Base-by-base conservation (phyloP, 2,113 vertebrate genomes). In the Sinocyclocheilus grahami region DNA sequence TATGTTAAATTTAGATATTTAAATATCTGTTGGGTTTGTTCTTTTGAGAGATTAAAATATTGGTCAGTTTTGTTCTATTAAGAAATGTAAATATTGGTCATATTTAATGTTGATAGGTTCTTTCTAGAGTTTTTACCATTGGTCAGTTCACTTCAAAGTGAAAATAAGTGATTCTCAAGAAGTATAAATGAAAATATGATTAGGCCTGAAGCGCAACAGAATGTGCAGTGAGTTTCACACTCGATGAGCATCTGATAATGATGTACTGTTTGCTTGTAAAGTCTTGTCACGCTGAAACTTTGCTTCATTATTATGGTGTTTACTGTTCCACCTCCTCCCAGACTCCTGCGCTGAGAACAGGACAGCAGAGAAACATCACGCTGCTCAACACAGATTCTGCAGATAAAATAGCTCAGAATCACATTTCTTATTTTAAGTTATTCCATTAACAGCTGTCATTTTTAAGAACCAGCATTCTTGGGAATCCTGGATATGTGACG, bases 261-360 rank as follows among this genome's bases (percentile, higher is more conserved):
- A 69, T 20, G 30, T 20, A 37, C 9, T 16, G 6, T 69, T 69
- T 69, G 6, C 16, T 33, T 33, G 18, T 69, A 9, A 33, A 14
- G 6, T 69, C 65, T 33, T 33, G 65, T 69, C 65, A 33, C 27
- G 9, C 30, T 20, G 65, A 69, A 69, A 18, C 7, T 18, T 1
- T 37, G 33, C 95, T 97, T 96, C 95, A 91, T 96, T 97, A 97
- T 97, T 96, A 96, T 95, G 95, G 94, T 96, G 95, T 97, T 97
- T 96, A 95, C 95, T 96, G 95, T 97, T 97, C 94, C 94, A 94
- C 95, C 65, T 69, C 65, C 63, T 67, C 63, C 63, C 27, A 14
- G 1, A 33, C 67, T 69, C 65, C 18, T 71, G 27, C 10, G 60
- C 20, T n/a, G 62, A 63, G 63, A 65, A 30, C 60, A 63, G 62